Percentiles rank a stretch among this genome's conserved stretches.
Conservation (phyloP, 2,888 invertebrate genomes). For the Nomada fucata region DNA sequence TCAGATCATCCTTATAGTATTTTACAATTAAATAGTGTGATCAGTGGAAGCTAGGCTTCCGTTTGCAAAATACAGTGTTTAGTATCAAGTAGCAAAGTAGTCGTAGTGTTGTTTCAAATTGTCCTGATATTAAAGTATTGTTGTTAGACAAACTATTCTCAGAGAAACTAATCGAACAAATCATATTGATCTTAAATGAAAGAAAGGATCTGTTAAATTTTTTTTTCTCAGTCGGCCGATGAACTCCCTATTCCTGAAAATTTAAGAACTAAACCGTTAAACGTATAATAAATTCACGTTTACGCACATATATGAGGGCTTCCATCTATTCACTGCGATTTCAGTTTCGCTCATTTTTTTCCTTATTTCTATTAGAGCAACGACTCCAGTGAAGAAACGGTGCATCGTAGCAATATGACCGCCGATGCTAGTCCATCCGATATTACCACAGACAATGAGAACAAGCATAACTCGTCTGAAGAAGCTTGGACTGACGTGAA, state of each 20-base stretch:
- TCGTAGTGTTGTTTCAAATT: conserved; percentile 43
- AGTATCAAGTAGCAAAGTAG: conserved; percentile 57
- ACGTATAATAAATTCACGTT: conserved; percentile 3
- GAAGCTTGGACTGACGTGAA: conserved; percentile 98
- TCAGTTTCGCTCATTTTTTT: conserved; percentile 12
- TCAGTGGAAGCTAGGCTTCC: conserved; percentile 55
- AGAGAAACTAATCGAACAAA: neutral
- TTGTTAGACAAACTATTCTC: conserved; percentile 10
- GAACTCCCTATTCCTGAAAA: neutral
- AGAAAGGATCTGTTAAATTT: too few species aligned
- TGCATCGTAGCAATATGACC: conserved; percentile 81
- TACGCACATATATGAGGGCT: neutral
- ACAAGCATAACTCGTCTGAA: conserved; percentile 86
- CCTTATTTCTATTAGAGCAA: conserved; percentile 88
- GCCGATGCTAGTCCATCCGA: conserved; percentile 83
- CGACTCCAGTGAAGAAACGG: conserved; percentile 91
- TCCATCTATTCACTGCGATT: neutral
- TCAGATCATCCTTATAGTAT: conserved; percentile 12
- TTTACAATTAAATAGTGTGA: conserved; percentile 45
- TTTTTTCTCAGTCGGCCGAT: neutral
- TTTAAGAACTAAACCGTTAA: neutral
- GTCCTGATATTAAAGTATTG: conserved; percentile 17
- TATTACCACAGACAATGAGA: conserved; percentile 82
- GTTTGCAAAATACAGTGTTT: conserved; percentile 47
- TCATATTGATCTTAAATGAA: too few species aligned